These are phyloP conservation scores for Uloborus diversus DNA, from an alignment of 1,140 invertebrate genomes.

Conservation along the genomic window DNA sequence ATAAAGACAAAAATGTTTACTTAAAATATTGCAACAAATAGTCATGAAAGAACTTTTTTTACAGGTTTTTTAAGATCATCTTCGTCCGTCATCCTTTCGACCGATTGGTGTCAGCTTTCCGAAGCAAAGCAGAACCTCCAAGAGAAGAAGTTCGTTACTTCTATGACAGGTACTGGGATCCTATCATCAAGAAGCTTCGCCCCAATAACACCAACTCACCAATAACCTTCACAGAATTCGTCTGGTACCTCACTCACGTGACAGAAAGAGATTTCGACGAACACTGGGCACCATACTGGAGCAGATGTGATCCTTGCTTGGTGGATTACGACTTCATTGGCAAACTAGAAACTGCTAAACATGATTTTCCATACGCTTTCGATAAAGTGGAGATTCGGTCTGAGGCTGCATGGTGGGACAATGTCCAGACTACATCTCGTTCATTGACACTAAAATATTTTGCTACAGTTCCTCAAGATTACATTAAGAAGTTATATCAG, in stretches of 20 bases:
- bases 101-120: conserved; percentile 62
- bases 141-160: conserved; percentile 53
- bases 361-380: conserved; percentile 60
- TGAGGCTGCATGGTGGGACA: background rate
- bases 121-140: conserved; percentile 60
- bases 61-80: conserved; percentile 61
- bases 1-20: no score
- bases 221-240: conserved; percentile 62
- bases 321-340: conserved; percentile 64
- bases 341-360: conserved; percentile 62
- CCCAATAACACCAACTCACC: background rate
- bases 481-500: conserved; percentile 73
- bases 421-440: background rate
- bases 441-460: conserved; percentile 69
- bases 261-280: conserved; percentile 59
- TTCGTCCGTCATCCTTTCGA: conserved; percentile 64
- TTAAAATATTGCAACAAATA: no score
- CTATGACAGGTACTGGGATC: conserved; percentile 52
- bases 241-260: conserved; percentile 60
- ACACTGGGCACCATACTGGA: conserved; percentile 63
- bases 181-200: conserved; percentile 35
- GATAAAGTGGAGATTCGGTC: conserved; percentile 37
- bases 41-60: no score
- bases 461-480: conserved; percentile 70
- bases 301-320: conserved; percentile 62